Evolutionary conservation across 2,113 vertebrate species (phyloP), one percentile per base, ranked within the genome.

Genomic region (Platichthys flesus): DNA sequence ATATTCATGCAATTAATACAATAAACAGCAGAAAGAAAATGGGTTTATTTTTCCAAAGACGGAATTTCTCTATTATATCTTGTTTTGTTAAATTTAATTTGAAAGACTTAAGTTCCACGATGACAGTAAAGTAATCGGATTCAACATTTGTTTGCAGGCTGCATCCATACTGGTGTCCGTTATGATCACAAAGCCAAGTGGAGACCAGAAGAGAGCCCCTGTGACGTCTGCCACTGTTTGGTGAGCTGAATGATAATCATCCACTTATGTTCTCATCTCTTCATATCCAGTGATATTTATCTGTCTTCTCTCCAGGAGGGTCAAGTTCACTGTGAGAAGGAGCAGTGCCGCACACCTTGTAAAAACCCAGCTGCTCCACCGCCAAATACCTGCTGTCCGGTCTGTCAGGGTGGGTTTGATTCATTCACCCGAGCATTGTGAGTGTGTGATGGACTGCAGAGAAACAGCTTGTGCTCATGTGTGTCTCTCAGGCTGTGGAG

Each of bases 401-500:
- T 91, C 64, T 95, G 94, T 88, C 70, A 93, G 9, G 92, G 94
- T 95, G 60, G 73, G 91, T 37, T 58, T 75, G 28, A 65, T 45
- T 62, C 2, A 2, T 0, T 42, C 31, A 18, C 13, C 56, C 9
- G n/a, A 24, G 24, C 0, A 12, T 2, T 9, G 16, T 55, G 45
- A 54, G 1, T 54, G 23, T 60, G 60, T 4, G 71, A 13, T 24
- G 18, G 56, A 35, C 67, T 24, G 54, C 58, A 61, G 66, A 0
- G 21, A 0, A 23, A 35, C 2, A 20, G 23, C 21, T 9, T 18
- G 2, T 79, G 58, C 59, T 10, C 63, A 16, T 80, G 13, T 83
- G 16, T 83, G 23, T 88, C 5, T 79, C 85, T 7, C 68, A 96
- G 95, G 85, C 24, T 96, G 95, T 9, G 87, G 87, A 67, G 81